Evolutionary conservation across 1,140 invertebrate species (phyloP).

Genomic region (Hyposmocoma kahamanoa): DNA sequence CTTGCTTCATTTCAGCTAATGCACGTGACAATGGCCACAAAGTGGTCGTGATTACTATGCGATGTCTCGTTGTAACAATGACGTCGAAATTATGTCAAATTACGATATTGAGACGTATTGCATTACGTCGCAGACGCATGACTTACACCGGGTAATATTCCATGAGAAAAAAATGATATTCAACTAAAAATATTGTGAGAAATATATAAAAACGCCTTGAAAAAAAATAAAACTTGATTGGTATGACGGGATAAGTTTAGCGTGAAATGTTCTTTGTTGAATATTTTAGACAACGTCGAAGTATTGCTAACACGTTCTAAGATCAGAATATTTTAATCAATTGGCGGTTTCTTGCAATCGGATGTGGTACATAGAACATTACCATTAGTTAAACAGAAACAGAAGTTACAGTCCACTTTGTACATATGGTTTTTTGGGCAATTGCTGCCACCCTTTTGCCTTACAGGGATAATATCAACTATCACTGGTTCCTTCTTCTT

Average conservation of each 20-base stretch:
- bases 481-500: constrained; percentile 13
- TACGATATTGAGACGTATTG: no score
- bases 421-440: constrained; percentile 42
- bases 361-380: constrained; percentile 46
- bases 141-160: no score
- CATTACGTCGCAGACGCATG: no score
- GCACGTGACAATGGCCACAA: no score
- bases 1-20: no score
- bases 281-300: not conserved
- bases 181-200: not conserved
- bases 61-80: no score
- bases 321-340: not conserved
- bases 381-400: constrained; percentile 44
- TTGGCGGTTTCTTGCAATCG: constrained; percentile 17
- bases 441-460: constrained; percentile 4
- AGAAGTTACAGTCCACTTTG: constrained; percentile 47
- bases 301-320: not conserved
- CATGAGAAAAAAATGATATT: no score
- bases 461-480: constrained; percentile 37
- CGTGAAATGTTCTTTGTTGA: not conserved
- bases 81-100: no score
- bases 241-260: no score
- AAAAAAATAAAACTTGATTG: no score
- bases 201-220: no score
- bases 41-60: no score